Evolutionary conservation across 2,888 invertebrate species (phyloP).

Genomic region (Onchidella celtica): DNA sequence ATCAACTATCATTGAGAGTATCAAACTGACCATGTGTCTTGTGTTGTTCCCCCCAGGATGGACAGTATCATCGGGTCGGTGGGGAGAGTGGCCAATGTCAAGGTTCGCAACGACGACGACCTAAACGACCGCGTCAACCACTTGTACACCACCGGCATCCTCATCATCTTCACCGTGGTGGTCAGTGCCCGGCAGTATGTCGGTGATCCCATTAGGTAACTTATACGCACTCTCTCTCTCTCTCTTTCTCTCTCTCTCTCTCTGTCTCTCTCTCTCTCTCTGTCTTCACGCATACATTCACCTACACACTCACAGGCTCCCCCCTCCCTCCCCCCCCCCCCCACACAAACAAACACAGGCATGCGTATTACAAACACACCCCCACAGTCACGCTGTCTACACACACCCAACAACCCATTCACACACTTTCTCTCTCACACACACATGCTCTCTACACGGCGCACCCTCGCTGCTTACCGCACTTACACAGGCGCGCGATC

Average conservation of each 20-base stretch:
- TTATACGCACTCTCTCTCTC: background rate
- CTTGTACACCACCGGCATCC: constrained; percentile 78
- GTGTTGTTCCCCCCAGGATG: constrained; percentile 73
- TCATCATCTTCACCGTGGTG: constrained; percentile 79
- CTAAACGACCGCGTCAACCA: constrained; percentile 78
- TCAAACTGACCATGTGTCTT: too few relatives aligned
- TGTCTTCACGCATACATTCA: background rate
- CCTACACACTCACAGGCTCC: background rate
- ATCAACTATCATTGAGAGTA: too few relatives aligned
- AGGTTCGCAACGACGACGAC: constrained; percentile 79
- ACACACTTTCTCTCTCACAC: too few relatives aligned
- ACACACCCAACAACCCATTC: too few relatives aligned
- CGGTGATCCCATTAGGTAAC: constrained; percentile 69
- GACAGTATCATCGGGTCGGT: constrained; percentile 78
- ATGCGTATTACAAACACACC: too few relatives aligned
- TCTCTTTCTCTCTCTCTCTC: background rate
- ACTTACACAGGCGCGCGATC: too few relatives aligned
- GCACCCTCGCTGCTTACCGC: too few relatives aligned
- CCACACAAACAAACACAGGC: too few relatives aligned
- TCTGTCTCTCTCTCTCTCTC: background rate
- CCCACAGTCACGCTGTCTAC: too few relatives aligned
- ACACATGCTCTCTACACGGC: too few relatives aligned
- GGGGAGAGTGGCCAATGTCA: constrained; percentile 77
- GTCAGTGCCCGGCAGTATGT: constrained; percentile 79
- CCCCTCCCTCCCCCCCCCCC: too few relatives aligned